Base-by-base conservation (phyloP, 2,888 invertebrate genomes). In the Eremobia ochroleuca region DNA sequence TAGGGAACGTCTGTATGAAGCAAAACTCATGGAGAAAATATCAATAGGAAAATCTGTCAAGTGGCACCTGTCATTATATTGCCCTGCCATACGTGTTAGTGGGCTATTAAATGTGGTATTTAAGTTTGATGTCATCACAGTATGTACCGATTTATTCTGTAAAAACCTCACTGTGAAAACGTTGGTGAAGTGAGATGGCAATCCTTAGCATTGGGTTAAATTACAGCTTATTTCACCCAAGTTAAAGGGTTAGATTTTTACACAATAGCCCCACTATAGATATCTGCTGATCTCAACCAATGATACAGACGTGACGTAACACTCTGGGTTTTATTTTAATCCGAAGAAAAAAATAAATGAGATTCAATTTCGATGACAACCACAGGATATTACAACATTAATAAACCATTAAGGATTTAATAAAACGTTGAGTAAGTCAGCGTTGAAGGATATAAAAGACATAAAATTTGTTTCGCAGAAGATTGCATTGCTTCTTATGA, bases 341-440 rank as follows among this genome's bases (percentile, higher is more conserved):
- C 68, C 40, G 64, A 66, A 61, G 46, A 62, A 62, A 55, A 77
- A 65, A 49, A 37, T 46, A 37, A 74, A 84, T 43, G 70, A 67
- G 43, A 80, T 85, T 68, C 43, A 43, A 52, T 68, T 72, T 72
- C 25, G 28, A 84, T 59, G 52, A 43, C 15, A 43, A 68, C 18
- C 43, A 37, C 34, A 80, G 68, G 73, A 85, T 64, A 72, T 81
- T 81, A 80, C 85, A 68, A 80, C 67, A 79, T 81, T 72, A 58
- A 66, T 64, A 71, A 43, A n/a, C 72, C 34, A 64, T 66, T 71
- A 67, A 71, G 43, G 34, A 59, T 62, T 67, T 43, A 66, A 79
- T 81, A 79, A 72, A 72, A 80, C 58, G 25, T 84, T 79, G 58
- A 58, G 65, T 34, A 71, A 67, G 65, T 68, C 11, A 49, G 31